A percentile compares a stretch with the other conserved stretches of the same genome.
Conservation (phyloP, 2,113 vertebrate species). For the Tor tambroides region DNA sequence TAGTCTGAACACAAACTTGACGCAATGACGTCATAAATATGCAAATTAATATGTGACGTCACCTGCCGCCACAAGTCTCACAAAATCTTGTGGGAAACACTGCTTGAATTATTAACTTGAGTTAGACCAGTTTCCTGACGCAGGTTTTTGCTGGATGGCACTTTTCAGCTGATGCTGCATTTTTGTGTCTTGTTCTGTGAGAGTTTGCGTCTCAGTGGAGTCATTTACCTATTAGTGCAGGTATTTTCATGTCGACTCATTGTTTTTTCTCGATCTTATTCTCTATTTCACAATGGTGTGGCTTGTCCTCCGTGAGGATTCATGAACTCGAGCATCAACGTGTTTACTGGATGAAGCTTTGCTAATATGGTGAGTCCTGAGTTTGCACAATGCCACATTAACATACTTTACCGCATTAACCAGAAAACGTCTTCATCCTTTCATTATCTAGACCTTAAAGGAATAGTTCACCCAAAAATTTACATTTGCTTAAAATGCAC, state of each 20-base stretch:
- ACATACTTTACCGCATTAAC: not conserved
- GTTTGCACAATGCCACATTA: not conserved
- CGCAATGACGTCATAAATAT: no score
- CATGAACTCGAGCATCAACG: slow-evolving; percentile 40
- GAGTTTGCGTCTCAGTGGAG: not conserved
- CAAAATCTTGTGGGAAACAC: no score
- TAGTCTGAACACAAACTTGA: no score
- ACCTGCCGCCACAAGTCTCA: no score
- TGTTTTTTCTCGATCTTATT: slow-evolving; percentile 53
- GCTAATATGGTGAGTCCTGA: slow-evolving; percentile 66
- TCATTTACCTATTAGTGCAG: slow-evolving; percentile 41
- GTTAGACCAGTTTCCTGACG: not conserved
- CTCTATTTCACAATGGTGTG: slow-evolving; percentile 56
- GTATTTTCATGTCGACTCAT: slow-evolving; percentile 2
- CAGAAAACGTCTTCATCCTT: not conserved
- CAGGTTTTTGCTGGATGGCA: not conserved
- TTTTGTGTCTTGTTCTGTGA: not conserved
- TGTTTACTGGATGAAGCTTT: slow-evolving; percentile 48
- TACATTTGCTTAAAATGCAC: not conserved
- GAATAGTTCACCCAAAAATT: not conserved
- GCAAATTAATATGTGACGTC: no score
- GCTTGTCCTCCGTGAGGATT: slow-evolving; percentile 63
- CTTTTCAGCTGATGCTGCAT: not conserved
- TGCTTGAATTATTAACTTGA: not conserved
- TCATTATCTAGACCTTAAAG: not conserved